Conservation (phyloP, 92 coral and sea anemone species). For the Epizoanthus stellaris region DNA sequence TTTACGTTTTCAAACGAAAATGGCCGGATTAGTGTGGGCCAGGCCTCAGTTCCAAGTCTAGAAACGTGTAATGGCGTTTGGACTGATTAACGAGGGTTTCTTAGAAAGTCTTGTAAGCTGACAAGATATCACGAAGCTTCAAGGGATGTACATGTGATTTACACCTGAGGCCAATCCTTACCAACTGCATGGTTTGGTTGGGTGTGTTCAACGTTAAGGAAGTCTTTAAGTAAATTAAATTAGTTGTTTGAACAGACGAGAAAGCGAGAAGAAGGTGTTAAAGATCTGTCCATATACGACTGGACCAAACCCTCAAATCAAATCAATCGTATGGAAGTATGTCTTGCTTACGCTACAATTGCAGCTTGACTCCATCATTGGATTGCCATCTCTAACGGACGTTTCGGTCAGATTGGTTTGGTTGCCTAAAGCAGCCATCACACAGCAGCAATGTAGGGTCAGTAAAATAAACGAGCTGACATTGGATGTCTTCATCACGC, state of each 20-base stretch:
- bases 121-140: no score
- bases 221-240: background rate
- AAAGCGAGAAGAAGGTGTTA: conserved; percentile 5
- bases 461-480: background rate
- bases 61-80: no score
- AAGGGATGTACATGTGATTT: no score
- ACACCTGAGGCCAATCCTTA: background rate
- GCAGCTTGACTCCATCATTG: conserved; percentile 1
- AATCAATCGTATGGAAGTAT: background rate
- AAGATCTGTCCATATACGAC: background rate
- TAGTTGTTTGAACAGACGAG: conserved; percentile 6
- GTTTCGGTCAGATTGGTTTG: background rate
- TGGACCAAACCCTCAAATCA: background rate
- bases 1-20: no score
- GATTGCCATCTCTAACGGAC: conserved; percentile 11
- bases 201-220: background rate
- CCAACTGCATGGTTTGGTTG: background rate
- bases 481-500: background rate
- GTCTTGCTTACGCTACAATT: conserved; percentile 31
- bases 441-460: background rate
- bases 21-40: no score
- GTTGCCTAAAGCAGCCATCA: background rate
- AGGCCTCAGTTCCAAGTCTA: no score
- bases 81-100: no score
- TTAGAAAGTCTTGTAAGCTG: no score